Evolutionary conservation across 2,797 vertebrate species (phyloP).

Genomic region (Epinephelus coioides): DNA sequence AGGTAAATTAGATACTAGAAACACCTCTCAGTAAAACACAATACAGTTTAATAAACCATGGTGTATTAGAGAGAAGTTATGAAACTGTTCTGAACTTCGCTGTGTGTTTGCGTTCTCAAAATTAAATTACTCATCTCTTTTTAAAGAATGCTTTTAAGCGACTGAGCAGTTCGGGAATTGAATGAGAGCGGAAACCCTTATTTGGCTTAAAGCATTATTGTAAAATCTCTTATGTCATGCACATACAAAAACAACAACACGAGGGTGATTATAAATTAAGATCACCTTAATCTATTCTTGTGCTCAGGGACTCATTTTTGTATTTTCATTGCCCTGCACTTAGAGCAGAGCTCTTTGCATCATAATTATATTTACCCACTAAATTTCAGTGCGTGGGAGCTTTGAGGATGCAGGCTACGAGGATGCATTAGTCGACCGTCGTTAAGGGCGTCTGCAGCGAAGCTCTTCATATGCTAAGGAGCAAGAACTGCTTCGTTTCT

Average conservation of each 20-base stretch:
- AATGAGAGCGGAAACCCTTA: slow-evolving; percentile 22
- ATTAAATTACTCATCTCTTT: background rate
- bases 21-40: background rate
- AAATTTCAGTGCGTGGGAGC: slow-evolving; percentile 58
- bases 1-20: background rate
- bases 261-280: slow-evolving; percentile 44
- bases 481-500: slow-evolving; percentile 26
- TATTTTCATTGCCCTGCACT: slow-evolving; percentile 24
- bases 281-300: slow-evolving; percentile 38
- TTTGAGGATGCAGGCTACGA: slow-evolving; percentile 15
- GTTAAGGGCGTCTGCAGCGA: slow-evolving; percentile 53
- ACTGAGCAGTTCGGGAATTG: background rate
- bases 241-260: slow-evolving; percentile 41
- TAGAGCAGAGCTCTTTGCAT: slow-evolving; percentile 34
- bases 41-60: background rate
- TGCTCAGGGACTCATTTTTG: slow-evolving; percentile 26
- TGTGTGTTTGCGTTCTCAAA: background rate
- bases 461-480: slow-evolving; percentile 71
- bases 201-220: slow-evolving; percentile 10
- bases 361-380: slow-evolving; percentile 50
- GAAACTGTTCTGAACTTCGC: background rate
- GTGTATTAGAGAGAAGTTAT: background rate
- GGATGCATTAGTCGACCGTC: slow-evolving; percentile 48
- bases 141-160: background rate
- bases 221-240: slow-evolving; percentile 28